These are phyloP conservation scores for Lutjanus erythropterus DNA, from an alignment of 2,113 vertebrate species.

Conservation along the genomic window DNA sequence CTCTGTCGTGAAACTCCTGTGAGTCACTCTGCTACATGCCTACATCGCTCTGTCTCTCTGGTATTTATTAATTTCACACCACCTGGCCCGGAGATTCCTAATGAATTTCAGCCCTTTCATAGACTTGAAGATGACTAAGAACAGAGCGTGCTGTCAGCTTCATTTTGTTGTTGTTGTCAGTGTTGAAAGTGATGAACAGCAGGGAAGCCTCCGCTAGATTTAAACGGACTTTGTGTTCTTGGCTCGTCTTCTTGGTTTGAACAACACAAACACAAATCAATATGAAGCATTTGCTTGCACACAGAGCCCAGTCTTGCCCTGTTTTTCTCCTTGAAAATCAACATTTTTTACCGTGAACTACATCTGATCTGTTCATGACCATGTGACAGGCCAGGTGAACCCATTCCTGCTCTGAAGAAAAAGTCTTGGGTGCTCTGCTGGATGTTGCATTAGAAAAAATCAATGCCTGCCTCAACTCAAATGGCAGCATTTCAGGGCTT, in stretches of 20 bases:
- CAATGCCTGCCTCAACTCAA: slow-evolving; percentile 44
- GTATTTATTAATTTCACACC: slow-evolving; percentile 66
- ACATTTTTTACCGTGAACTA: background rate
- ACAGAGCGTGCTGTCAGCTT: slow-evolving; percentile 21
- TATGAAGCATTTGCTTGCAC: background rate
- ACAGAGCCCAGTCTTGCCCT: background rate
- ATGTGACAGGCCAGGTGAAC: background rate
- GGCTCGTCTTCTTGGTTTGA: background rate
- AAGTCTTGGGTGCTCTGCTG: background rate
- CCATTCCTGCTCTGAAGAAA: slow-evolving; percentile 7
- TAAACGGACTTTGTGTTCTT: slow-evolving; percentile 34
- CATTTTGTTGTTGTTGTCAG: slow-evolving; percentile 32
- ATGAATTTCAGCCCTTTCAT: slow-evolving; percentile 49
- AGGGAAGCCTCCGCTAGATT: slow-evolving; percentile 49
- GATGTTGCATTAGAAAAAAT: slow-evolving; percentile 32
- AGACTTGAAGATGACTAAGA: slow-evolving; percentile 48
- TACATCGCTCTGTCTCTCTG: slow-evolving; percentile 20
- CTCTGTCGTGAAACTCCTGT: slow-evolving; percentile 53
- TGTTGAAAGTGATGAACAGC: slow-evolving; percentile 41
- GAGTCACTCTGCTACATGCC: slow-evolving; percentile 66
- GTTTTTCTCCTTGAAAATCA: slow-evolving; percentile 7
- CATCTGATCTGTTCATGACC: background rate
- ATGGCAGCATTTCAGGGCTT: slow-evolving; percentile 20
- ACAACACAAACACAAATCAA: background rate
- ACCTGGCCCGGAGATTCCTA: slow-evolving; percentile 56